Evolutionary conservation across 2,113 vertebrate species (phyloP), one percentile per base, ranked within the genome.

Genomic region (Piaya cayana): DNA sequence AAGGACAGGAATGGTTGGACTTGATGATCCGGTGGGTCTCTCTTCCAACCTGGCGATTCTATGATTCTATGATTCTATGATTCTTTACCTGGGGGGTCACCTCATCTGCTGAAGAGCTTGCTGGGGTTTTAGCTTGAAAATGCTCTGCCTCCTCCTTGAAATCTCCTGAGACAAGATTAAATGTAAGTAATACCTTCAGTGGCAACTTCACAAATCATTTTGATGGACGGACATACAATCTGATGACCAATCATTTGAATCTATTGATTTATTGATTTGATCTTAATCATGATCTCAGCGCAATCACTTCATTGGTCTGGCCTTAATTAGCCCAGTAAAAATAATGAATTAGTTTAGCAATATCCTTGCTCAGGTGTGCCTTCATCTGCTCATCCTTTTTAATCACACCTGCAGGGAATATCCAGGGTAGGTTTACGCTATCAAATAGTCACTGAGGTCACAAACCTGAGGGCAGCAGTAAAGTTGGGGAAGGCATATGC

Each of bases 241-340:
- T 92, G 80, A 58, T 34, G n/a, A 63, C 59, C 2, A 5, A 32
- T 30, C 39, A 62, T 72, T 84, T 62, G 16, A 88, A 92, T 78
- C 53, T 86, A 93, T 63, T 59, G 53, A 84, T 94, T 43, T 78
- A 92, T 75, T 56, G 77, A 84, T 82, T 91, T 75, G 27, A 82
- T 94, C 62, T 95, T 93, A 89, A 84, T 72, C 27, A 25, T 26
- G 18, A 68, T 70, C 47, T 55, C 0, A 0, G 36, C 45, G 53
- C 53, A 81, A 92, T 91, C 69, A 53, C 45, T 84, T 88, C 53
- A 87, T 72, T 87, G 65, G 52, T 86, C 81, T 60, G n/a, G 19
- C 55, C 78, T 93, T 92, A 95, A 95, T 92, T 91, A 82, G 77
- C 74, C 84, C 5, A 76, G 69, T 58, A 82, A 86, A 92, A 96